A percentile compares a stretch with the other conserved stretches of the same genome.
Evolutionary conservation across 2,888 invertebrate species (phyloP).

Genomic region (Heliconius sara): DNA sequence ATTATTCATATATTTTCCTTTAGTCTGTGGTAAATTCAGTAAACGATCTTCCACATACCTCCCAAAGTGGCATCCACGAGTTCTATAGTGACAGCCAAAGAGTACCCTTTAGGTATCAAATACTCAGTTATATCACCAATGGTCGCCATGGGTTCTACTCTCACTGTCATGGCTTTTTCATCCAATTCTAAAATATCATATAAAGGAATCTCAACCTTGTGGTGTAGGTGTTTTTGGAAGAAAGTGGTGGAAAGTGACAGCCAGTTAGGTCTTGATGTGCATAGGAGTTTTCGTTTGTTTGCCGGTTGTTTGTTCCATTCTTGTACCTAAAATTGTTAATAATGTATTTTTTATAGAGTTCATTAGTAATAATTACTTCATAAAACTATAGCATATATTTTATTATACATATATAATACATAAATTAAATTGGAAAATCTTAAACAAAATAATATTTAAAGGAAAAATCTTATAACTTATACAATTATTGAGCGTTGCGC

Average conservation of each 20-base stretch:
- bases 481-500: no score
- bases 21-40: not conserved
- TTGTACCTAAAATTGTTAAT: slow-evolving; percentile 66
- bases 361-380: not conserved
- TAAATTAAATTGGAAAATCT: no score
- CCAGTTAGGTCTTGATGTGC: slow-evolving; percentile 89
- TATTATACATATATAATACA: no score
- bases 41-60: slow-evolving; percentile 59
- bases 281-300: slow-evolving; percentile 80
- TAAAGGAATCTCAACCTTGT: slow-evolving; percentile 85
- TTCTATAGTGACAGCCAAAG: slow-evolving; percentile 87
- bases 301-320: slow-evolving; percentile 80
- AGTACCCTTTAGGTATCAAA: slow-evolving; percentile 86
- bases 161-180: slow-evolving; percentile 82
- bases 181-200: slow-evolving; percentile 85
- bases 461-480: no score
- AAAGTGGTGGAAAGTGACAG: slow-evolving; percentile 87
- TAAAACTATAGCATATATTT: not conserved
- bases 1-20: not conserved
- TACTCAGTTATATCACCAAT: slow-evolving; percentile 86
- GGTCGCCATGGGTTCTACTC: slow-evolving; percentile 87
- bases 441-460: no score
- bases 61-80: slow-evolving; percentile 88
- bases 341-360: not conserved
- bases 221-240: slow-evolving; percentile 86